Evolutionary conservation across 2,888 invertebrate genomes (phyloP).

Genomic region (Clitarchus hookeri): DNA sequence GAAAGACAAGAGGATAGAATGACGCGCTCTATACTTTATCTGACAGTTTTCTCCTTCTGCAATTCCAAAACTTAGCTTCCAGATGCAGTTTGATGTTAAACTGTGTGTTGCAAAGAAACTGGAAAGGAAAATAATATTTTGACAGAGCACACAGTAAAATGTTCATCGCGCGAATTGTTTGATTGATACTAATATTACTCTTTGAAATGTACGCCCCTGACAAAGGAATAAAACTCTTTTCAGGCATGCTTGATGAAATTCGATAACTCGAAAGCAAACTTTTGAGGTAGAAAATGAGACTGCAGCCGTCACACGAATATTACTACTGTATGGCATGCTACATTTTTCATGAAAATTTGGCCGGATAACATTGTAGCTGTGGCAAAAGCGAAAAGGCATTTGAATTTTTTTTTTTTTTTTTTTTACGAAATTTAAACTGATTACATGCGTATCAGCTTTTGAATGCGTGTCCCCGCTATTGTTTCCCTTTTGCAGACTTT

Average conservation of each 20-base stretch:
- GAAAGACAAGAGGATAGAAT: no score
- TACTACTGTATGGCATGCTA: background rate
- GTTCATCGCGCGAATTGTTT: no score
- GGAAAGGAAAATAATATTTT: no score
- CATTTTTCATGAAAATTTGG: background rate
- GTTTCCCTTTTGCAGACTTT: background rate
- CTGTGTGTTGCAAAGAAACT: no score
- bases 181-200: no score
- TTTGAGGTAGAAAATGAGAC: background rate
- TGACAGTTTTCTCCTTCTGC: no score
- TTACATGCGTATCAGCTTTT: background rate
- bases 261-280: background rate
- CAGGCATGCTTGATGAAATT: background rate
- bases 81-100: no score
- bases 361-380: background rate
- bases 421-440: background rate
- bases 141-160: no score
- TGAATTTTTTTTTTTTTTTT: no score
- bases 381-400: background rate
- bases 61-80: no score
- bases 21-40: no score
- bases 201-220: no score
- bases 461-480: background rate
- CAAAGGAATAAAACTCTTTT: background rate
- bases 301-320: background rate